Base-by-base conservation (phyloP, 2,797 vertebrate species). In the Leptoclinus maculatus region DNA sequence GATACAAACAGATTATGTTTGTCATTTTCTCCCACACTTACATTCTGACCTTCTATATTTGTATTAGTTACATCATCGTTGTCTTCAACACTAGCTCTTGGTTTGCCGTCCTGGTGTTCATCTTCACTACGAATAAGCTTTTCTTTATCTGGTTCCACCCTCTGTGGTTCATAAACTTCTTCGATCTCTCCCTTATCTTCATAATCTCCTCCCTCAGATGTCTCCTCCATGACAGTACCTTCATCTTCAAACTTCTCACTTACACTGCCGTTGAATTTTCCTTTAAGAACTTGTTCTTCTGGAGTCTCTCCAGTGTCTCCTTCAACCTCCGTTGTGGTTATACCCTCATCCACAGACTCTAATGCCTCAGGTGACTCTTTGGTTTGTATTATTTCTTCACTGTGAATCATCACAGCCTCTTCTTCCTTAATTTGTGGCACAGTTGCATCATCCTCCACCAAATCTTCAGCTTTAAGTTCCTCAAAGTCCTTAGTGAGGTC, bases 401-500 rank as follows among this genome's bases (percentile, higher is more conserved):
- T 94, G 0, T 95, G 94, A 77, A 89, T 93, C 1, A 91, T 85
- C 16, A 87, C 92, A 65, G 87, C 84, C 66, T 94, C 95, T 34
- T 92, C 93, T 71, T 92, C 90, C 49, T 94, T 86, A 19, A 78
- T 87, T 78, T 95, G 91, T 77, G 95, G 89, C 65, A 95, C 94
- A 32, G 87, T 93, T 39, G 94, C 96, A 66, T 95, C 94, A 19
- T 91, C 93, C 21, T 95, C 95, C 71, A 90, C 87, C 1, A 94
- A 82, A 79, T 97, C 96, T 87, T 99, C 97, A 58, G 95, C 96
- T 93, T 93, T 96, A 47, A 99, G 91, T 77, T 97, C 96, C 83
- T 99, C 98, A 93, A 99, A 99, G 87, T 99, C 97, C 87, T 98
- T 99, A 51, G 97, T 99, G 79, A 99, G 96, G 88, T 99, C 98